Evolutionary conservation across 2,888 invertebrate genomes (phyloP), one percentile per base, ranked within the genome.

Genomic region (Polyploca ridens): DNA sequence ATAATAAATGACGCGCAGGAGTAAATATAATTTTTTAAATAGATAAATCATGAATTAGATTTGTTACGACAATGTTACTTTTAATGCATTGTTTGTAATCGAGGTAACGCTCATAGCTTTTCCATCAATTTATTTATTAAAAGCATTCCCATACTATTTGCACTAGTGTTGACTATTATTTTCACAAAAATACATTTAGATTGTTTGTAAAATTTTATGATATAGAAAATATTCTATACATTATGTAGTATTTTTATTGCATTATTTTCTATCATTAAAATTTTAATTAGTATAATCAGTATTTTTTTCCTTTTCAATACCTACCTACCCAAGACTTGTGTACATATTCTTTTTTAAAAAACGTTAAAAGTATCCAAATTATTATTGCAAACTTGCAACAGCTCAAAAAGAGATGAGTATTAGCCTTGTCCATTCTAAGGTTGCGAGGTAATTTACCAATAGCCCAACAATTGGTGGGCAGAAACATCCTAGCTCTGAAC

Each of bases 201-300:
- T 85, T 85, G 72, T 82, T 87, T 88, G 84, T 89, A 88, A 87
- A 88, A 87, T 87, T 54, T 86, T 88, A 86, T 90, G 87, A 85
- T 88, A 86, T 90, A 89, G 46, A 88, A 90, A 86, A 88, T 89
- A 88, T 88, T 89, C 84, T 90, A 90, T 90, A 90, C 87, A 85
- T 89, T 88, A 54, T 54, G 54, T 54, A 89, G 87, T 91, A 90
- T 92, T 91, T 90, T 91, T 92, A 91, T 90, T 90, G 87, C 89
- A 90, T 92, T 91, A 90, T 90, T 93, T 93, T 92, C 88, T 89
- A 90, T 90, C 82, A 92, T 89, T 91, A 92, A 91, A 90, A 78
- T 80, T 84, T 87, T 86, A 88, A 83, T 83, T 85, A 82, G 78
- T 82, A 83, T 77, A 73, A 67, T 46, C 33, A 65, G 63, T 54